Percentiles rank a stretch among this genome's conserved stretches.
phyloP scores from a whole-genome alignment of 1,140 invertebrate species.

The Atta cephalotes region DNA sequence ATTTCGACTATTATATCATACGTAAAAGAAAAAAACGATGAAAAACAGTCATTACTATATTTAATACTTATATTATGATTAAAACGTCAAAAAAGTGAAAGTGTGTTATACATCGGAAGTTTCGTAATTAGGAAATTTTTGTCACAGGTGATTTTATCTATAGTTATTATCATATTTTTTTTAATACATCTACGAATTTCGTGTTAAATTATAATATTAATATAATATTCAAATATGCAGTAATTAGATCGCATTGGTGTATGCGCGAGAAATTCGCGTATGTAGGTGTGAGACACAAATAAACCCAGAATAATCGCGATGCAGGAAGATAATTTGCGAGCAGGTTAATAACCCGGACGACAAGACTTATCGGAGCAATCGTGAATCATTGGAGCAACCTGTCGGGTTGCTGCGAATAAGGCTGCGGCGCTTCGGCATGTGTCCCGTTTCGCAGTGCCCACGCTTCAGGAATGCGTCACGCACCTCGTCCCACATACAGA shows the following conservation, averaged over 20 bases:
- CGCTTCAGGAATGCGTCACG: conserved; percentile 64
- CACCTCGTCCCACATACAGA: conserved; percentile 70
- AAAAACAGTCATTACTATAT: background rate
- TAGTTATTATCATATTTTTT: background rate
- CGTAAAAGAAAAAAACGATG: background rate
- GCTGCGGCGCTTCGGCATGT: conserved; percentile 45
- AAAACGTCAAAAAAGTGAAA: background rate
- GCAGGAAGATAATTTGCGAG: conserved; percentile 46
- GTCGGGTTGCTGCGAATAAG: conserved; percentile 64
- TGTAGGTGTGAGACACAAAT: background rate
- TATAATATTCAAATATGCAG: background rate
- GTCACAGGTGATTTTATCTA: background rate
- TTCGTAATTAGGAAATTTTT: background rate
- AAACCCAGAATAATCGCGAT: conserved; percentile 24
- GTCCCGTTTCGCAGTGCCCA: conserved; percentile 67
- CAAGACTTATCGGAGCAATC: conserved; percentile 62
- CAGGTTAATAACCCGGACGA: conserved; percentile 72
- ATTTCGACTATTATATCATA: background rate
- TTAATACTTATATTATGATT: background rate
- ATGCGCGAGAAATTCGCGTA: no score
- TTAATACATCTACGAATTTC: background rate
- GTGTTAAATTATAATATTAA: background rate
- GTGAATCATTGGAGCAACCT: conserved; percentile 75
- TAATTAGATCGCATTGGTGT: background rate
- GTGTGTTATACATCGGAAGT: background rate